Conservation (phyloP, 2,797 vertebrate species). For the Ctenopoma kingsleyae region DNA sequence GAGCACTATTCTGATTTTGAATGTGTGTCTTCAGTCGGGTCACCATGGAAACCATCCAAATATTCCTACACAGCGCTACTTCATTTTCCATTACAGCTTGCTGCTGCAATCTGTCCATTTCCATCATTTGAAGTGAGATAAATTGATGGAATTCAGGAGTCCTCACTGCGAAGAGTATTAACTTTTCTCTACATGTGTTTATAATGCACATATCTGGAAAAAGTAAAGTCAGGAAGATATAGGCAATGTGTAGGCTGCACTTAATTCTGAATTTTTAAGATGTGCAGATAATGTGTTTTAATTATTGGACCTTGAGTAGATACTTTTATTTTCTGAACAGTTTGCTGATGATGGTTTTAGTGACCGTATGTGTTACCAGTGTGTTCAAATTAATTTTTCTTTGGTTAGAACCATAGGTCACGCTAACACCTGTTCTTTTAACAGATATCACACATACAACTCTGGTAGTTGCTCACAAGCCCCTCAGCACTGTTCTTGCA, state of each 20-base stretch:
- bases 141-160: conserved; percentile 68
- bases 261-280: not conserved
- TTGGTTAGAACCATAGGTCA: conserved; percentile 7
- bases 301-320: not conserved
- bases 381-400: conserved; percentile 12
- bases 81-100: conserved; percentile 56
- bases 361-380: conserved; percentile 9
- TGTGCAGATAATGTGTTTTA: not conserved
- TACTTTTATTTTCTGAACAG: conserved; percentile 3
- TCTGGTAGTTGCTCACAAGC: conserved; percentile 37
- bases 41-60: conserved; percentile 58
- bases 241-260: not conserved
- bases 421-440: conserved; percentile 31
- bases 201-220: conserved; percentile 7
- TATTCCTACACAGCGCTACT: conserved; percentile 33
- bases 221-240: not conserved
- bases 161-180: conserved; percentile 42
- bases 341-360: conserved; percentile 13
- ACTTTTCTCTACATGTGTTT: not conserved
- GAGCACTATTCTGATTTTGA: conserved; percentile 22
- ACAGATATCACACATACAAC: conserved; percentile 26
- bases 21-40: conserved; percentile 37
- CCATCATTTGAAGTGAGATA: conserved; percentile 63
- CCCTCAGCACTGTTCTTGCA: conserved; percentile 12
- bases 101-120: conserved; percentile 65